Percentiles rank a stretch among this genome's conserved stretches.
Conservation (phyloP, 2,797 vertebrate genomes). For the Psittacula echo region DNA sequence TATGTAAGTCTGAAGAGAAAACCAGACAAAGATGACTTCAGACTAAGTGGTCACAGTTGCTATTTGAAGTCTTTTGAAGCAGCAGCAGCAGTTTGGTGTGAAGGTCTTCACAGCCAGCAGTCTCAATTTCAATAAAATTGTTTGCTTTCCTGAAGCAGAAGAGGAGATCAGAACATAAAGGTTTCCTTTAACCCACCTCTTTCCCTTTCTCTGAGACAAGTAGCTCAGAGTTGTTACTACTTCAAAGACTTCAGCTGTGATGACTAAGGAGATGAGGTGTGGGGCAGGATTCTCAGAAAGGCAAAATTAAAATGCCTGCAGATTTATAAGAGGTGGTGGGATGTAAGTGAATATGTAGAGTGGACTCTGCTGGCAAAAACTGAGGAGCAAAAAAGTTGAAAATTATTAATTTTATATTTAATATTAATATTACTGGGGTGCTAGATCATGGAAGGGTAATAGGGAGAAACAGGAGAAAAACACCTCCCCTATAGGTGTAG, state of each 20-base stretch:
- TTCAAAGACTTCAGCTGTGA: not conserved
- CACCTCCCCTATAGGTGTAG: no score
- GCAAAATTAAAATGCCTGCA: not conserved
- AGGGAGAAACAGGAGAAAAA: not conserved
- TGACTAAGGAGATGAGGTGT: slow-evolving; percentile 6
- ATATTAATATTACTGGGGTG: not conserved
- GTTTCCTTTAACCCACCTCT: not conserved
- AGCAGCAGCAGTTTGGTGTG: not conserved
- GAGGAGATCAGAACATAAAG: not conserved
- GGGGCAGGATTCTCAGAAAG: not conserved
- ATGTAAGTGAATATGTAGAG: not conserved
- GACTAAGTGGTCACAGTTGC: not conserved
- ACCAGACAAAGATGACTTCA: not conserved
- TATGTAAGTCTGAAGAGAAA: not conserved
- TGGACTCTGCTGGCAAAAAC: not conserved
- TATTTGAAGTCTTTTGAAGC: not conserved
- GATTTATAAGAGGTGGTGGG: no score
- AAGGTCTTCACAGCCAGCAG: not conserved
- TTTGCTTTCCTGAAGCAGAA: not conserved
- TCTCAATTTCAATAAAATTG: not conserved
- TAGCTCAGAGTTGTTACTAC: not conserved
- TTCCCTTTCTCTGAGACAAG: not conserved
- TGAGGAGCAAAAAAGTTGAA: not conserved
- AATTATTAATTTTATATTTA: not conserved
- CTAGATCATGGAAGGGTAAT: not conserved